These are phyloP conservation scores for Ophion obscuratus DNA, from an alignment of 2,888 invertebrate species.

Conservation along the genomic window DNA sequence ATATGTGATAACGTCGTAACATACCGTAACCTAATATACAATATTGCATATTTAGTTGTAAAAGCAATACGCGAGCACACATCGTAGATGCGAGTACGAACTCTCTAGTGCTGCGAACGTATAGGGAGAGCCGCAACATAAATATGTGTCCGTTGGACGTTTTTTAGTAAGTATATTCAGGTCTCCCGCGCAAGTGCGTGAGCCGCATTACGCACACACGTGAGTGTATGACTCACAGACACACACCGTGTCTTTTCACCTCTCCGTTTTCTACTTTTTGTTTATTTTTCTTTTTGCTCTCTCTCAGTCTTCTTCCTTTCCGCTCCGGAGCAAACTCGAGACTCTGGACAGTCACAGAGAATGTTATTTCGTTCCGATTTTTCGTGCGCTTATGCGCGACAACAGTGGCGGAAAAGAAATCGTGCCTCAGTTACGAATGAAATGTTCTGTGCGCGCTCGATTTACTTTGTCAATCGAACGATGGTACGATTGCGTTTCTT, in stretches of 20 bases:
- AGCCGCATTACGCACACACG: conserved; percentile 50
- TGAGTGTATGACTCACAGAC: conserved; percentile 52
- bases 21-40: no score
- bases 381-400: neutral
- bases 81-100: conserved; percentile 12
- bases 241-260: neutral
- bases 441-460: no score
- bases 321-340: no score
- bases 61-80: neutral
- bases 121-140: conserved; percentile 46
- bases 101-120: conserved; percentile 28
- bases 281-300: neutral
- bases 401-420: no score
- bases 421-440: no score
- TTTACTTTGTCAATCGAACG: no score
- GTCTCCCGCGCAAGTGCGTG: conserved; percentile 56
- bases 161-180: conserved; percentile 57
- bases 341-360: neutral
- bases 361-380: conserved; percentile 18
- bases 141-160: conserved; percentile 62
- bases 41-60: no score
- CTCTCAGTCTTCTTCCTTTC: no score
- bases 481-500: no score
- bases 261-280: neutral
- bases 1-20: no score